A percentile compares a stretch with the other conserved stretches of the same genome.
Evolutionary conservation across 2,113 vertebrate genomes (phyloP).

Genomic region (Rafetus swinhoei): DNA sequence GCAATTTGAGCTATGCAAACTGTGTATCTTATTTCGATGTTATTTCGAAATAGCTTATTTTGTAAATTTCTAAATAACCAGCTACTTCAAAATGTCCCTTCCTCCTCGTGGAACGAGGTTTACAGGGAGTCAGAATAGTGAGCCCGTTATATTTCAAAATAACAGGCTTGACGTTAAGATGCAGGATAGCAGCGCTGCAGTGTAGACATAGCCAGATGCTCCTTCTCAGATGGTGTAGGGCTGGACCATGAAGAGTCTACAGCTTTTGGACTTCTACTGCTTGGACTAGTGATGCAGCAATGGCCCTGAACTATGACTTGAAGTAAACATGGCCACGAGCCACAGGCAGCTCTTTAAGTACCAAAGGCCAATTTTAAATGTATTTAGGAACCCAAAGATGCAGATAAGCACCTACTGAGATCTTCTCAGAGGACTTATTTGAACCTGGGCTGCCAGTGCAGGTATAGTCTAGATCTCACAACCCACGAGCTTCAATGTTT

Average conservation of each 20-base stretch:
- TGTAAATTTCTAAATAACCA: too few species aligned
- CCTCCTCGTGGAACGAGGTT: too few species aligned
- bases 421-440: not conserved
- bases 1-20: too few species aligned
- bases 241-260: not conserved
- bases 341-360: not conserved
- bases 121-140: too few species aligned
- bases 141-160: too few species aligned
- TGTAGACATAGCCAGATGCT: not conserved
- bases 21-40: too few species aligned
- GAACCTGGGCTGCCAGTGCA: not conserved
- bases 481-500: not conserved
- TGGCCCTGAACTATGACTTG: accelerated
- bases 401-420: not conserved
- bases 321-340: not conserved
- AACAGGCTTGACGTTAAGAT: too few species aligned
- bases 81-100: too few species aligned
- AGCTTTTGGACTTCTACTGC: not conserved
- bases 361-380: not conserved
- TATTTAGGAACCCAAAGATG: not conserved
- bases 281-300: accelerated
- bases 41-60: too few species aligned
- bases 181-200: too few species aligned
- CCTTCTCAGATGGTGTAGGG: not conserved
- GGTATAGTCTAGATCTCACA: not conserved